A percentile compares a stretch with the other conserved stretches of the same genome.
phyloP scores from a whole-genome alignment of 2,113 vertebrate species.

The Hypanus sabinus region DNA sequence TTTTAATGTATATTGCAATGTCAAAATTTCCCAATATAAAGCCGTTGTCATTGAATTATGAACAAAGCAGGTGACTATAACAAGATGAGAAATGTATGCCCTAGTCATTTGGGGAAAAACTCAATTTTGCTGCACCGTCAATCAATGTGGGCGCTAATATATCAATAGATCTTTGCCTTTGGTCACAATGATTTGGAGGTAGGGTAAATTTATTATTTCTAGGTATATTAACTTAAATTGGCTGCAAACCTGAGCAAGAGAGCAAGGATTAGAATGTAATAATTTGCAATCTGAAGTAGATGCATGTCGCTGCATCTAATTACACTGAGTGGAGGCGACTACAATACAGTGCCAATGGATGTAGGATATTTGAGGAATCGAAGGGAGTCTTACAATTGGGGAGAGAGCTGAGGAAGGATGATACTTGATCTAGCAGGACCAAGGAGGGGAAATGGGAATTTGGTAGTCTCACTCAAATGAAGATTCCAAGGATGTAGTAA shows the following conservation, averaged over 20 bases:
- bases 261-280: not conserved
- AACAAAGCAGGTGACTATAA: not conserved
- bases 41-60: not conserved
- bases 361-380: not conserved
- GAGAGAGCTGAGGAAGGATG: not conserved
- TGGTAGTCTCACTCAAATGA: not conserved
- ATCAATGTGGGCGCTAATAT: not conserved
- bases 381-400: not conserved
- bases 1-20: not conserved
- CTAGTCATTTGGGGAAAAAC: not conserved
- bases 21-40: too few species aligned
- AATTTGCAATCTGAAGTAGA: too few species aligned
- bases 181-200: not conserved
- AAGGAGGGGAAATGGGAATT: not conserved
- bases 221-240: not conserved
- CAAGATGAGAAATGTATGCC: not conserved
- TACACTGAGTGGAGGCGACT: not conserved
- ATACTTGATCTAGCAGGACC: not conserved
- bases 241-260: not conserved
- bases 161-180: not conserved
- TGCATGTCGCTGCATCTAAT: not conserved
- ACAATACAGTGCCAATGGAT: not conserved
- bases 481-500: not conserved
- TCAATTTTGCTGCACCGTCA: not conserved
- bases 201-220: not conserved